A percentile compares a stretch with the other conserved stretches of the same genome.
Evolutionary conservation across 2,888 invertebrate species (phyloP).

Genomic region (Arctia plantaginis): DNA sequence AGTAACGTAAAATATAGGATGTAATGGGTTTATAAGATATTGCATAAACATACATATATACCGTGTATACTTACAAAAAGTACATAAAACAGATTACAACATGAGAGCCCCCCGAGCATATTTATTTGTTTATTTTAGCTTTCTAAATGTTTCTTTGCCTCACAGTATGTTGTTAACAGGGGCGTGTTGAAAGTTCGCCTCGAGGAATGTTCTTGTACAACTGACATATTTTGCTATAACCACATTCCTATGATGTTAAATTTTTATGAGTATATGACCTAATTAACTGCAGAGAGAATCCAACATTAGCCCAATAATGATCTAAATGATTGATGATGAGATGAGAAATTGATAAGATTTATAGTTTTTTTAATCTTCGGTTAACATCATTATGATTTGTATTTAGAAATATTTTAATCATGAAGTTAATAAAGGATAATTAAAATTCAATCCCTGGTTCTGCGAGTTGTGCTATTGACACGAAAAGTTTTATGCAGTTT

Average conservation of each 20-base stretch:
- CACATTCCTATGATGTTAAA: slow-evolving; percentile 27
- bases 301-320: slow-evolving; percentile 9
- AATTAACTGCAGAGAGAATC: slow-evolving; percentile 31
- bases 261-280: slow-evolving; percentile 29
- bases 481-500: slow-evolving; percentile 64
- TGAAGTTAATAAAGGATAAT: slow-evolving; percentile 34
- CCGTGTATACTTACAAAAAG: background rate
- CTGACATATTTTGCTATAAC: slow-evolving; percentile 25
- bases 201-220: slow-evolving; percentile 26
- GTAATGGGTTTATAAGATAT: background rate
- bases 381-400: slow-evolving; percentile 14
- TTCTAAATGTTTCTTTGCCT: slow-evolving; percentile 2
- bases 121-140: slow-evolving; percentile 20
- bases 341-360: too few relatives aligned
- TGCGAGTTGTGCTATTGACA: slow-evolving; percentile 55
- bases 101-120: slow-evolving; percentile 11
- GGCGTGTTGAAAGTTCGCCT: slow-evolving; percentile 43
- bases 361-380: background rate
- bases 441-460: slow-evolving; percentile 39
- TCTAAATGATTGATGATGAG: too few relatives aligned
- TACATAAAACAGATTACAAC: slow-evolving; percentile 3
- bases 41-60: background rate
- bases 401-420: slow-evolving; percentile 20
- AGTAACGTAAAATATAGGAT: background rate
- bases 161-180: slow-evolving; percentile 23